Evolutionary conservation across 2,888 invertebrate genomes (phyloP), one percentile per base, ranked within the genome.

Genomic region (Anodontia alba): DNA sequence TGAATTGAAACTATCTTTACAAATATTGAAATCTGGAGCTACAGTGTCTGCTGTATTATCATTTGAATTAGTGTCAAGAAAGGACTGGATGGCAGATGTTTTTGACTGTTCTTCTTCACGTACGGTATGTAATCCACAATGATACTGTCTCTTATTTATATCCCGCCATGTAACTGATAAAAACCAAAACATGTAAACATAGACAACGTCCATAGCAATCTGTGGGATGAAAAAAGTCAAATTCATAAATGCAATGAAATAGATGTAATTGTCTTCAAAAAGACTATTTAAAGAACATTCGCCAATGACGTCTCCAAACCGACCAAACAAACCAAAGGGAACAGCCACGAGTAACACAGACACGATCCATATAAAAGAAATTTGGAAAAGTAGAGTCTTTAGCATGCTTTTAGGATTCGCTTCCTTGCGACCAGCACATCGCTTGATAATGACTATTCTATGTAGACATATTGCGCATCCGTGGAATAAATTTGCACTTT

Each of bases 111-210:
- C 15, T 42, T 42, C 42, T 7, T 42, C 42, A 42, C 8, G 8
- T 10, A 7, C 42, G 42, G 42, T 42, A 7, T 42, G 8, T 42
- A 15, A 10, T 15, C 42, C 42, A 42, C 42, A 42, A 10, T 7
- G 15, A 15, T 42, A 42, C 49, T 20, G 8, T 49, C 20, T 49
- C 10, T 3, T 20, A 20, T 49, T 49, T 10, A 10, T 49, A 20
- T 17, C 20, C 1, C 29, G 23, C 57, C 57, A 57, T 17, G 23
- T 57, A 1, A 29, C 29, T 7, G 29, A 26, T 17, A 57, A 57
- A 29, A 57, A 57, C 29, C 57, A 7, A 57, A 57, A 57, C 57
- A 57, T 57, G 57, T 57, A 57, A 26, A 57, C 57, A 29, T 57
- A 57, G 20, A 57, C 29, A 3, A 57, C 29, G 20, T 57, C 29